Conservation (phyloP, 2,888 invertebrate genomes). For the Lithophane leautieri region DNA sequence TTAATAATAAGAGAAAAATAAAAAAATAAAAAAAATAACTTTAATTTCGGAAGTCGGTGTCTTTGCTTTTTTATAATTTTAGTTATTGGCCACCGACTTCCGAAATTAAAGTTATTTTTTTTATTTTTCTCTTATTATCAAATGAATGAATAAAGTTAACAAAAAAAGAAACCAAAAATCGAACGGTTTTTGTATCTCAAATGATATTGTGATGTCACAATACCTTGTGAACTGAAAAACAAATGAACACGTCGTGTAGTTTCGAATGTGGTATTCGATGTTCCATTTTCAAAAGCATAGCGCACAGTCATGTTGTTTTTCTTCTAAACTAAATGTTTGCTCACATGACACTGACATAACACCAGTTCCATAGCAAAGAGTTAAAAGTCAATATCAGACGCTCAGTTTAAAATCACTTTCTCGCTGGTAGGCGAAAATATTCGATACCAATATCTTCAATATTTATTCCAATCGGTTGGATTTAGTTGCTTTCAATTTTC, state of each 20-base stretch:
- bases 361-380: slow-evolving; percentile 10
- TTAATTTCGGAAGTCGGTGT: too few relatives aligned
- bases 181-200: background rate
- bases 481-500: background rate
- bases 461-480: slow-evolving; percentile 17
- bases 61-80: too few relatives aligned
- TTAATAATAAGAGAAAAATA: too few relatives aligned
- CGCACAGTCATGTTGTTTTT: background rate
- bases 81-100: too few relatives aligned
- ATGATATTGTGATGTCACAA: background rate
- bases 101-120: too few relatives aligned
- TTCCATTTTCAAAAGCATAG: slow-evolving; percentile 9
- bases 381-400: slow-evolving; percentile 16
- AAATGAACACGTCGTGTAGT: background rate
- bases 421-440: slow-evolving; percentile 29
- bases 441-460: slow-evolving; percentile 24
- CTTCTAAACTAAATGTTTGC: background rate
- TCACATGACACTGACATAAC: slow-evolving; percentile 8
- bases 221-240: background rate
- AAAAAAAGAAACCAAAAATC: too few relatives aligned
- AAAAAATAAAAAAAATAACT: too few relatives aligned
- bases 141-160: too few relatives aligned
- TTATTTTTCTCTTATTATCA: too few relatives aligned
- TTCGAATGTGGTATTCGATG: background rate
- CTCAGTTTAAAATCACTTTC: slow-evolving; percentile 33